Conservation (phyloP, 2,888 invertebrate genomes). For the Antitype chi region DNA sequence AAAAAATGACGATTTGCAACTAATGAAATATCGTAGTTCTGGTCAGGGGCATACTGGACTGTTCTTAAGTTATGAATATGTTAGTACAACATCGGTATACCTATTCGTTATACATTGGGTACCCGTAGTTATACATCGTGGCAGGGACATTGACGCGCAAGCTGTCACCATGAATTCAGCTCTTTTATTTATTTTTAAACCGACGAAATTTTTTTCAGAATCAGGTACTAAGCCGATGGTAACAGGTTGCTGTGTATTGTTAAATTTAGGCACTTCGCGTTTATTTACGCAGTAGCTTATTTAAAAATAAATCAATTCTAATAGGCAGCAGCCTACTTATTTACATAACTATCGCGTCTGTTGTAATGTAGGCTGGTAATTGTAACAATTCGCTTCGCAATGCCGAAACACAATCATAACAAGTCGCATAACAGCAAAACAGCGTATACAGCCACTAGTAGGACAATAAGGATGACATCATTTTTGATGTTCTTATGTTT, state of each 20-base stretch:
- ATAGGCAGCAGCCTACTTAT: not conserved
- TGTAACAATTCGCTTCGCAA: constrained; percentile 43
- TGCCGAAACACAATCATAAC: constrained; percentile 17
- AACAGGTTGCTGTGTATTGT: not conserved
- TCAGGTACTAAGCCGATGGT: too few relatives aligned
- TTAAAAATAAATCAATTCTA: not conserved
- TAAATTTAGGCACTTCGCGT: not conserved
- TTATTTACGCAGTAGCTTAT: not conserved
- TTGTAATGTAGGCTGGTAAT: not conserved
- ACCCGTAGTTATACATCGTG: too few relatives aligned
- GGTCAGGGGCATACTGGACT: too few relatives aligned
- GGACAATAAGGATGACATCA: not conserved
- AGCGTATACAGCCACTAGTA: not conserved
- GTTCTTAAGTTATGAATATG: too few relatives aligned
- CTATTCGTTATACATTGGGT: too few relatives aligned
- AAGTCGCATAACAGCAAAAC: constrained; percentile 33
- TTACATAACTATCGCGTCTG: constrained; percentile 30
- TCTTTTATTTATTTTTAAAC: too few relatives aligned
- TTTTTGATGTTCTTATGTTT: not conserved
- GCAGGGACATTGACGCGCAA: too few relatives aligned
- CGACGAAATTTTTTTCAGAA: too few relatives aligned
- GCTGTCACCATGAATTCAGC: too few relatives aligned
- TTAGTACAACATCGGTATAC: too few relatives aligned
- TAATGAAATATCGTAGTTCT: too few relatives aligned
- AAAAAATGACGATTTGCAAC: too few relatives aligned